Base-by-base conservation (phyloP, 2,797 vertebrate genomes). In the Catostomus latipinnis region DNA sequence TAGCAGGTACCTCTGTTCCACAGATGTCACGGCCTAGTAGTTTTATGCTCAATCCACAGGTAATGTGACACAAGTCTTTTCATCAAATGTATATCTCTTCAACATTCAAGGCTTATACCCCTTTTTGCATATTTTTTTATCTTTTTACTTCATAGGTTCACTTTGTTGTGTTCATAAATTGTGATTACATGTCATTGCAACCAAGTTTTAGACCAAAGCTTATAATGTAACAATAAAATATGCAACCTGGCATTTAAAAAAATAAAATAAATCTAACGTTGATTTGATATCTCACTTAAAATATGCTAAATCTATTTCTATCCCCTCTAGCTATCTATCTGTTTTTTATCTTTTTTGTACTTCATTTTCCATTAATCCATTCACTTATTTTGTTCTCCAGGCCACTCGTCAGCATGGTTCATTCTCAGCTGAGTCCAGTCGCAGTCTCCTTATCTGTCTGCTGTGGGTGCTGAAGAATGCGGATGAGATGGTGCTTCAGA, bases 381-480 rank as follows among this genome's bases (percentile, higher is more conserved):
- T 18, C 61, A 6, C 5, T 18, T 10, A 12, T 7, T 34, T 34
- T 34, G 34, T 58, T 13, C 22, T 74, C 68, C 83, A 99, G 98
- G 93, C 94, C 48, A 93, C 93, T 84, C 95, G 98, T 76, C 97
- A 97, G 82, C 97, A 97, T 5, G 95, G 96, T 12, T 95, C 95
- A 74, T 99, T 99, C 90, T 97, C 97, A 0, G 96, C 97, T 0
- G 98, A 99, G 90, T 98, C 98, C 6, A 99, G 98, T 84, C 96
- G 98, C 14, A 98, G 96, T 86, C 94, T 99, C 80, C 92, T 99
- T 81, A 98, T 99, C 89, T 99, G 98, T 85, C 94, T 99, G 61
- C 91, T 99, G 18, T 99, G 98, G 98, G 98, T 99, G 82, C 93
- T 99, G 85, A 99, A 97, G 93, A 99, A 99, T 0, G 98, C 98